Evolutionary conservation across 2,888 invertebrate genomes (phyloP).

Genomic region (Sisyra terminalis): DNA sequence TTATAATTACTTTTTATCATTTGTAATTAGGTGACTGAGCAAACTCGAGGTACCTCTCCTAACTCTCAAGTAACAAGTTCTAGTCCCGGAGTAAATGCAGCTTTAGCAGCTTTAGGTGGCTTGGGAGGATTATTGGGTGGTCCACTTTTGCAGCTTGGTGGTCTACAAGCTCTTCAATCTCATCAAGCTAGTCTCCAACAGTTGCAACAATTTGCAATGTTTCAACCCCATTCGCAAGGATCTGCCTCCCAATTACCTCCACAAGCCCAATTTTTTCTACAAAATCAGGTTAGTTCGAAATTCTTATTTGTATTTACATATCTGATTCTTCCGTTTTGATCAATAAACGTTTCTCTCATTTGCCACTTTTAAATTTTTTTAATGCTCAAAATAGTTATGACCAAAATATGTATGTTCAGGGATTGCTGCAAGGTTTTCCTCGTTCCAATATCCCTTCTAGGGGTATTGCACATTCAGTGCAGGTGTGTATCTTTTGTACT

Average conservation of each 20-base stretch:
- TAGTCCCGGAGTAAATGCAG: constrained; percentile 23
- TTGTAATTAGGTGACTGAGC: constrained; percentile 22
- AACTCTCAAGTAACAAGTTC: constrained; percentile 26
- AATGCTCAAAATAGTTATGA: no score
- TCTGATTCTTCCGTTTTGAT: background rate
- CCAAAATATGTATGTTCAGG: constrained; percentile 18
- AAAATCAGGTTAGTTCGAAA: constrained; percentile 45
- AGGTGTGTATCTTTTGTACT: constrained; percentile 23
- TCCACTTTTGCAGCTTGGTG: constrained; percentile 26
- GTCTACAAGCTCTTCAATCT: constrained; percentile 36
- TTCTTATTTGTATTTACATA: background rate
- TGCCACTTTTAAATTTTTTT: no score
- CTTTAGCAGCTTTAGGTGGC: constrained; percentile 31
- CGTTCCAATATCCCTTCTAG: constrained; percentile 26
- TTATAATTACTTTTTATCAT: background rate
- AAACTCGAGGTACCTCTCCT: constrained; percentile 22
- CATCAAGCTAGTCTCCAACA: constrained; percentile 44
- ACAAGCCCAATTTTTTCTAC: constrained; percentile 56
- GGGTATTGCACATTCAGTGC: constrained; percentile 30
- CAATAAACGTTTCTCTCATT: background rate
- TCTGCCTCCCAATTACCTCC: constrained; percentile 33
- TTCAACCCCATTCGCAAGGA: constrained; percentile 38
- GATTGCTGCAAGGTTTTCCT: constrained; percentile 31
- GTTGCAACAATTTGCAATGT: constrained; percentile 46
- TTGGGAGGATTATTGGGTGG: constrained; percentile 26